A percentile compares a stretch with the other conserved stretches of the same genome.
phyloP scores from a whole-genome alignment of 2,888 invertebrate genomes.

The Mechanitis mazaeus region DNA sequence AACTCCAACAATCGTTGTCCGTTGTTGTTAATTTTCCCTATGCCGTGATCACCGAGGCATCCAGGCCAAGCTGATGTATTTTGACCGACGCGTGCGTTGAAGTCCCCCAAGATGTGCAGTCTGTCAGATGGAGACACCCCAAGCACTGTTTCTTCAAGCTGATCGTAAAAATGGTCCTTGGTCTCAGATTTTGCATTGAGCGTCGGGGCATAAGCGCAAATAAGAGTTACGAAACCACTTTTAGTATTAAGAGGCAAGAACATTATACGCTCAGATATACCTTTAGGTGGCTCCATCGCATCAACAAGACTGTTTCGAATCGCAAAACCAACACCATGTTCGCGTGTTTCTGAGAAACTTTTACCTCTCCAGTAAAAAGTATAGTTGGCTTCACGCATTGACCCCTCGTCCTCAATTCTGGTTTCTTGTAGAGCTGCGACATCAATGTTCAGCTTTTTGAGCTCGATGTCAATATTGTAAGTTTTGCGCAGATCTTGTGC shows the following conservation, averaged over 20 bases:
- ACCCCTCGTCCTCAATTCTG: constrained; percentile 21
- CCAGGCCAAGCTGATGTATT: constrained; percentile 10
- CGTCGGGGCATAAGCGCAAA: constrained; percentile 17
- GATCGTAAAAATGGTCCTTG: constrained; percentile 14
- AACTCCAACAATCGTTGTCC: constrained; percentile 24
- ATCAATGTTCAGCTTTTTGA: constrained; percentile 16
- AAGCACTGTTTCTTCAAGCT: neutral
- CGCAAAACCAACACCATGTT: constrained; percentile 26
- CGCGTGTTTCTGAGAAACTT: constrained; percentile 8
- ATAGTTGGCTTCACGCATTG: constrained; percentile 19
- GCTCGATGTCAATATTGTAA: constrained; percentile 21
- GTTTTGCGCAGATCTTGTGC: constrained; percentile 10
- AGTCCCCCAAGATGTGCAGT: constrained; percentile 15
- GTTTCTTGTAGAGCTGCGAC: constrained; percentile 28
- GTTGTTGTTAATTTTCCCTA: constrained; percentile 16
- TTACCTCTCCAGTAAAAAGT: constrained; percentile 23
- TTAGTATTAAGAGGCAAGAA: neutral
- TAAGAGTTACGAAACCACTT: constrained; percentile 8
- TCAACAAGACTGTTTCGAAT: constrained; percentile 16
- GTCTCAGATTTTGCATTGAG: constrained; percentile 5
- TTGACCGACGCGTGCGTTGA: constrained; percentile 18
- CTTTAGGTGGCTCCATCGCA: constrained; percentile 5
- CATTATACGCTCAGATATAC: constrained; percentile 14
- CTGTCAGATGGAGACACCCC: neutral
- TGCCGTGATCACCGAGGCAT: constrained; percentile 16